These are phyloP conservation scores for Mellilla xanthometata DNA, from an alignment of 2,888 invertebrate genomes.

Conservation along the genomic window DNA sequence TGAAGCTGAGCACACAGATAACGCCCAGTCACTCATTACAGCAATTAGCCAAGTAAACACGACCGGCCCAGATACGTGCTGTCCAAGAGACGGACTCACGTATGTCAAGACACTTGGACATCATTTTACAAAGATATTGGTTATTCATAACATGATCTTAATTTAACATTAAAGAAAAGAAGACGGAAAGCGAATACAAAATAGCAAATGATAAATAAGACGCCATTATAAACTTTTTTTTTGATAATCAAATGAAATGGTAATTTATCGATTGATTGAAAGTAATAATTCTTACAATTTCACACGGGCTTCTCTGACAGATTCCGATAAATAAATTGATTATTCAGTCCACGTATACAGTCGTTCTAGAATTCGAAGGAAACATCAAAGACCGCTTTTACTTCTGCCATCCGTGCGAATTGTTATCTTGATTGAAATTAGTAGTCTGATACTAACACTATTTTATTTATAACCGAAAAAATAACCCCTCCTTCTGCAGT, in stretches of 20 bases:
- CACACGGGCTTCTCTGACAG: conserved; percentile 13
- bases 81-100: conserved; percentile 30
- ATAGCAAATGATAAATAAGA: background rate
- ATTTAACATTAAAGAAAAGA: background rate
- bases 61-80: conserved; percentile 59
- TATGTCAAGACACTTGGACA: conserved; percentile 26
- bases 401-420: conserved; percentile 17
- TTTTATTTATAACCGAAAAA: conserved; percentile 1
- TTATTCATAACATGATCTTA: background rate
- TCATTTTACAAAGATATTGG: background rate
- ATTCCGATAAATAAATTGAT: conserved; percentile 10
- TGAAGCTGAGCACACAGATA: conserved; percentile 62
- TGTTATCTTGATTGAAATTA: conserved; percentile 20
- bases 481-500: background rate
- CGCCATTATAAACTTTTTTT: background rate
- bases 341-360: conserved; percentile 16
- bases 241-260: conserved; percentile 2
- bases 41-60: conserved; percentile 75
- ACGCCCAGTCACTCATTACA: conserved; percentile 57
- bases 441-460: conserved; percentile 5
- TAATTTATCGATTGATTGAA: conserved; percentile 19
- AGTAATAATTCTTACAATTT: conserved; percentile 21
- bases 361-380: conserved; percentile 15
- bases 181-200: background rate
- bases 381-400: conserved; percentile 22